Conservation (phyloP, 2,888 invertebrate genomes). For the Andrena hattorfiana region DNA sequence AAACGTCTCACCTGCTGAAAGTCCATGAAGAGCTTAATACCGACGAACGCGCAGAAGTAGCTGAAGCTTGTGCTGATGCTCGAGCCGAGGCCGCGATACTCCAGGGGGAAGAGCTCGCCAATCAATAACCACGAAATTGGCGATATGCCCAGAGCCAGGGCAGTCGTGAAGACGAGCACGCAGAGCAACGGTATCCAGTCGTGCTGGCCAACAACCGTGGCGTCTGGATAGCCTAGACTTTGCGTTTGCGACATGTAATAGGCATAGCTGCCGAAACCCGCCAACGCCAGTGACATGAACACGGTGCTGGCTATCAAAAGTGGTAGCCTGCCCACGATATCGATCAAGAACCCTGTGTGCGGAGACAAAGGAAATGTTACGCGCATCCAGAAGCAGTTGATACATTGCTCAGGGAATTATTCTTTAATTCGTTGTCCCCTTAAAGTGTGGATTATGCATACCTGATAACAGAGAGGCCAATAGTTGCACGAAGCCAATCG, state of each 20-base stretch:
- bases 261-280: conserved; percentile 93
- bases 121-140: conserved; percentile 95
- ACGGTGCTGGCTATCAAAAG: conserved; percentile 93
- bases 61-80: conserved; percentile 95
- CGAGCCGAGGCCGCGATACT: conserved; percentile 94
- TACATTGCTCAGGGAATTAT: neutral
- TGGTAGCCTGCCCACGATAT: conserved; percentile 94
- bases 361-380: neutral
- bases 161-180: conserved; percentile 93
- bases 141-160: conserved; percentile 94
- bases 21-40: conserved; percentile 94
- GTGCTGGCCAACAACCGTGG: conserved; percentile 86
- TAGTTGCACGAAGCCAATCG: conserved; percentile 94
- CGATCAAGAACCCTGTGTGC: conserved; percentile 89
- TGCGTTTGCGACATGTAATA: conserved; percentile 87
- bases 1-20: conserved; percentile 87
- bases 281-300: conserved; percentile 94
- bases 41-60: conserved; percentile 94
- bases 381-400: neutral
- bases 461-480: conserved; percentile 93
- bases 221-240: conserved; percentile 75
- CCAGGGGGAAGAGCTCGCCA: conserved; percentile 93
- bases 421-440: neutral
- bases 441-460: conserved; percentile 32
- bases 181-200: conserved; percentile 94